Evolutionary conservation across 1,140 invertebrate species (phyloP), one percentile per base, ranked within the genome.

Genomic region (Scaptomyza hsui): DNA sequence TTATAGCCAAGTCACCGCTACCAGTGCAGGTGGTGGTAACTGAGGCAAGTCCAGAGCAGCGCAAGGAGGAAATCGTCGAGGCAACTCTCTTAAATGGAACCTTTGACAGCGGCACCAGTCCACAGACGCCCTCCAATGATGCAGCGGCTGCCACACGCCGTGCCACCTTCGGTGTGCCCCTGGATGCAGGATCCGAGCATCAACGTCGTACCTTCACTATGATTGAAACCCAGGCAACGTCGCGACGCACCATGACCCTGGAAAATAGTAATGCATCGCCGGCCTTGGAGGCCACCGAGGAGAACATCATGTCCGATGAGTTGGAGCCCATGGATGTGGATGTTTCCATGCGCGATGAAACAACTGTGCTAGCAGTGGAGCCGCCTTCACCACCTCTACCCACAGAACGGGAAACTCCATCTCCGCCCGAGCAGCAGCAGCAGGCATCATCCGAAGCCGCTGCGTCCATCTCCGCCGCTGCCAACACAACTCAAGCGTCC

Each of bases 261-360:
- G 45, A 74, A 12, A 41, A 51, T 3, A 35, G 6, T 29, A 2
- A 62, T 12, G 12, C 65, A 1, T 69, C 70, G 0, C 70, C 81
- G 12, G 70, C 74, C 0, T 5, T 71, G 15, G 77, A 82, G 39
- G 82, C 78, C n/a, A 75, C 78, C 12, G 82, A 82, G 45, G 71
- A 79, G 39, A 61, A 41, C 3, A 16, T 67, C 13, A 32, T 19
- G 24, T 13, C 10, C 4, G 56, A 57, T 1, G 72, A 76, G 1
- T 60, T 62, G 35, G 86, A 88, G 42, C 59, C 72, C 0, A 89
- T 89, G 88, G 86, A 89, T 55, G 70, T 89, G 4, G 86, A 89
- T 47, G 3, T 56, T 4, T 85, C 80, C 5, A 10, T 80, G 18
- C 62, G 47, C 1, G 18, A 26, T 3, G 44, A 62, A 0, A 45